Evolutionary conservation across 2,888 invertebrate genomes (phyloP).

Genomic region (Dioctria linearis): DNA sequence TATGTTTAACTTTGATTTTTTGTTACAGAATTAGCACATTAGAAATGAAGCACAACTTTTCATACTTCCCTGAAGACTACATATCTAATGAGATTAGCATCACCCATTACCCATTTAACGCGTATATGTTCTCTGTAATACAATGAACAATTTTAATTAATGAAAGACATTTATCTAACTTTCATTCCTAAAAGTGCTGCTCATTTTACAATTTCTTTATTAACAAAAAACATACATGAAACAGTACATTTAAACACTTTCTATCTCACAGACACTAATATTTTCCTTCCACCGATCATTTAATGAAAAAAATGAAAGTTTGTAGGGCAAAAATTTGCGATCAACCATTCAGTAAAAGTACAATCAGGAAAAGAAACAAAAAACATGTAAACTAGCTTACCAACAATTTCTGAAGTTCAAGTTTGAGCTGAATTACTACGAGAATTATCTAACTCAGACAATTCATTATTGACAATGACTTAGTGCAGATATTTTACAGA

Average conservation of each 20-base stretch:
- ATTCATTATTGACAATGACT: no score
- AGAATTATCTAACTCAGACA: no score
- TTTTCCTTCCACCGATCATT: slow-evolving; percentile 30
- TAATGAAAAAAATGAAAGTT: slow-evolving; percentile 46
- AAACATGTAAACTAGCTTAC: background rate
- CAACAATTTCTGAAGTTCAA: background rate
- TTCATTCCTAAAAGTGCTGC: slow-evolving; percentile 15
- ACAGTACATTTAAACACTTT: slow-evolving; percentile 43
- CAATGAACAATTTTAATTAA: slow-evolving; percentile 23
- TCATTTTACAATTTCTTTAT: background rate
- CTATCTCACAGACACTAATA: slow-evolving; percentile 19
- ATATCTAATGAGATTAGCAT: no score
- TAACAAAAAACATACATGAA: slow-evolving; percentile 34
- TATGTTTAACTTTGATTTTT: no score
- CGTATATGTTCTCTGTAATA: slow-evolving; percentile 23
- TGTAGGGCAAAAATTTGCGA: slow-evolving; percentile 45
- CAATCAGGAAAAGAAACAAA: slow-evolving; percentile 18
- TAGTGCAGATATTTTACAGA: no score
- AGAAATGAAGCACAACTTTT: no score
- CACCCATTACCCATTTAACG: no score
- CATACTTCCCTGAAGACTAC: no score
- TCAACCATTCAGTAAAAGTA: slow-evolving; percentile 43
- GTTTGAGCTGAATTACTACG: background rate
- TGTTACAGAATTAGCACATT: no score
- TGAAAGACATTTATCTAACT: slow-evolving; percentile 28